Evolutionary conservation across 2,797 vertebrate genomes (phyloP).

Genomic region (Bryconaethiops microstoma): DNA sequence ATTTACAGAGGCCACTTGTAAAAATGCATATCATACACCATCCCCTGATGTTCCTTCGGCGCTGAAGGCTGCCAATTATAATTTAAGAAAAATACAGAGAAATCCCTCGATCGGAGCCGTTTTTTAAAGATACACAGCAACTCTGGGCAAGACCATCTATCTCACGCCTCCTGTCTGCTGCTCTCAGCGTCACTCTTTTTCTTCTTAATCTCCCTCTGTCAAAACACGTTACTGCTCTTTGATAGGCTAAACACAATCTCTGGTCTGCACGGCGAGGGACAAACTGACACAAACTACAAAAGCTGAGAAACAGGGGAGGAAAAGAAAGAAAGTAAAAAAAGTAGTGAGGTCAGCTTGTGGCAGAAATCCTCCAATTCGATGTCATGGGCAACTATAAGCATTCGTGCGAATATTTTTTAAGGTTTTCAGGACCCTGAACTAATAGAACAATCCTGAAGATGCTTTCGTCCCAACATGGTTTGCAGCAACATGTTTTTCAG

Average conservation of each 20-base stretch:
- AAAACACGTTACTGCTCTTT: conserved; percentile 13
- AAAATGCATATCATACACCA: no score
- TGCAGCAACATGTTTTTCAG: conserved; percentile 26
- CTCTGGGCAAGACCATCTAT: neutral
- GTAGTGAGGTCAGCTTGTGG: neutral
- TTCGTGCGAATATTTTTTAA: no score
- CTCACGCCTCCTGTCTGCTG: neutral
- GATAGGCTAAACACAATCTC: conserved; percentile 14
- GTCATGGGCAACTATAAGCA: neutral
- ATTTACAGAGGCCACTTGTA: neutral
- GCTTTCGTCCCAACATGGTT: no score
- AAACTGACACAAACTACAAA: neutral
- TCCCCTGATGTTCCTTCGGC: no score
- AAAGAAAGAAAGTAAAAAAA: neutral
- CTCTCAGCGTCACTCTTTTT: neutral
- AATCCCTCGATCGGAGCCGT: neutral
- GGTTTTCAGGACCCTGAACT: neutral
- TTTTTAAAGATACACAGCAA: conserved; percentile 1
- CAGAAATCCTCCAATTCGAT: neutral
- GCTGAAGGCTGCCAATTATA: no score
- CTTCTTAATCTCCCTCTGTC: conserved; percentile 3
- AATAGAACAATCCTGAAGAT: neutral
- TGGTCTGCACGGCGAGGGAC: neutral
- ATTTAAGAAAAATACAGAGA: neutral
- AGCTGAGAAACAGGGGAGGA: no score